Base-by-base conservation (phyloP, 1,140 invertebrate species). In the Macrobrachium nipponense region DNA sequence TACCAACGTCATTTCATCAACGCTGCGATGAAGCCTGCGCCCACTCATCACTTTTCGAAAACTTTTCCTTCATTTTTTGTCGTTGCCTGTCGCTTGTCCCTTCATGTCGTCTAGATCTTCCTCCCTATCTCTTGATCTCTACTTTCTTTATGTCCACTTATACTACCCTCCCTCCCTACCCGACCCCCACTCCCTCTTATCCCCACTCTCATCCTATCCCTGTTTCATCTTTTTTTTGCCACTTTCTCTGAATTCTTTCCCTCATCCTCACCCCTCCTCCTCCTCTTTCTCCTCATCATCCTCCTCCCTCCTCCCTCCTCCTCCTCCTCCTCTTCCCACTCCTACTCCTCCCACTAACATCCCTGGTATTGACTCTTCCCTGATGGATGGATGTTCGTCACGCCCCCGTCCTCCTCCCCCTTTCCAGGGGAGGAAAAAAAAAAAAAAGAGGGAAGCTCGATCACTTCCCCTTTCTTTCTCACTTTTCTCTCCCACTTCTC, bases 321-420 rank as follows among this genome's bases (percentile, higher is more conserved):
- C n/a, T 17, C 61, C 61, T n/a, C 61, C 61, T 62, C 5, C 61
- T n/a, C 61, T 62, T n/a, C 61, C n/a, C 61, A 17, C 61, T 23
- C 23, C 23, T n/a, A 20, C 51, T 27, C 27, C 70, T n/a, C 68
- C 70, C 36, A 4, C 18, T 36, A 73, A 18, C 18, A 43, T 27
- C 70, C 51, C 70, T 73, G 70, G 70, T 73, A 73, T 51, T 73
- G 70, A 73, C 70, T 73, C 68, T 43, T 73, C 27, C 36, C 36
- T 73, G 36, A 73, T 73, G 36, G 36, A 73, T 73, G 70, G 51
- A 3, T 73, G 14, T n/a, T 43, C 36, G 70, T 73, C 70, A 73
- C 70, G 14, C 36, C 36, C 70, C 70, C 51, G 51, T 51, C 51
- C 51, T 51, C 51, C 51, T 51, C 51, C 51, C 51, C 51, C 51